Base-by-base conservation (phyloP, 92 coral and sea anemone species). In the Blastomussa wellsi region DNA sequence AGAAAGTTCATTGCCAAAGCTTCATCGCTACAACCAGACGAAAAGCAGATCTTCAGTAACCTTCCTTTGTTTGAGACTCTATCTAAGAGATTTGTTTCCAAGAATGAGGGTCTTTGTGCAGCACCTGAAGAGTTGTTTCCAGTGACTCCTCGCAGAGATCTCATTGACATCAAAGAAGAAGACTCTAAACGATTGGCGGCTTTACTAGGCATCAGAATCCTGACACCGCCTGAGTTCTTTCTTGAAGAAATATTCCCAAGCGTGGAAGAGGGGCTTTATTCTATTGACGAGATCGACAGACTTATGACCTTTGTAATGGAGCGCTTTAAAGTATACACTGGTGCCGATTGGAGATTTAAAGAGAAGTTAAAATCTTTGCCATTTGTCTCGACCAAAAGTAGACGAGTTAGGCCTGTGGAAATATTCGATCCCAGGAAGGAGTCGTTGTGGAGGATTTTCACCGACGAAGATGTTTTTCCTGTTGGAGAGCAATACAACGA, bases 51-150 rank as follows among this genome's bases (percentile, higher is more conserved):
- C 47, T 78, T 93, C 17, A 29, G 60, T 37, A 26, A 78, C 24
- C 74, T 91, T 11, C 95, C 95, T 26, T 55, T 94, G 71, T 89
- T 94, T 76, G 93, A 91, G 79, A 94, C 93, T 17, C 51, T 71
- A 5, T 38, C 28, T 55, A 82, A 77, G 24, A 37, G 78, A 20
- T 92, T 90, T 76, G 95, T 89, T 33, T 71, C 97, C 0, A 36
- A 76, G 69, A 22, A 16, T 17, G 51, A 85, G 13, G 95, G 76
- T 52, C 65, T 76, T 64, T 16, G 69, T 31, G 93, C 93, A 4
- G 91, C 95, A n/a, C 76, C 77, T 32, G 87, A 89, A 15, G 38
- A 70, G 41, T 26, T 55, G 29, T 87, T 90, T n/a, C 89, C 92
- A 26, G 90, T 92, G 7, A 62, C 19, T 0, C 76, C 76, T 31